Evolutionary conservation across 1,140 invertebrate species (phyloP), one percentile per base, ranked within the genome.

Genomic region (Cardiocondyla obscurior): DNA sequence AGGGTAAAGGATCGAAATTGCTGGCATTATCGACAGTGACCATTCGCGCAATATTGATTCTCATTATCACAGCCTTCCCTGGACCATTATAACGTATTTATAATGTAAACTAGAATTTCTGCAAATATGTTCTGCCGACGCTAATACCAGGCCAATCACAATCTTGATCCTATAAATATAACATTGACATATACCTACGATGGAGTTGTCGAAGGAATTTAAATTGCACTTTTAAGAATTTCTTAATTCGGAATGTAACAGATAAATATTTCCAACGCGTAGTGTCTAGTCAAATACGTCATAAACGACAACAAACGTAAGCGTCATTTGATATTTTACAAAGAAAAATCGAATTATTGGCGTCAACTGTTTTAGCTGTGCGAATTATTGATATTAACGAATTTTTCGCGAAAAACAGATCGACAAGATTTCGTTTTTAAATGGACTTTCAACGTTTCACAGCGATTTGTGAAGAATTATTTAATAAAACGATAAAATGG

Each of bases 1-100:
- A 79, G 74, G 74, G 74, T 79, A 79, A 46, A 79, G 49, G 49
- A 79, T 79, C 62, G 74, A 69, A 67, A 69, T 79, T 67, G 74
- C 62, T 79, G 46, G 74, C 74, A 67, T 51, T 49, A 79, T 65
- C 44, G 62, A 69, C 46, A 79, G 62, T 33, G 16, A 77, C 30
- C 39, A 42, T 69, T 79, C 39, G 64, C 25, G 62, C 74, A 79
- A 55, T 79, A 79, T 36, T 51, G 74, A 77, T 77, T 77, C 46
- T 79, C 74, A 49, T 79, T 25, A 69, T 55, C 74, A 42, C 30
- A 79, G 46, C 74, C 62, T 79, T 79, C 46, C 74, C 46, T 53
- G 62, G 46, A 67, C 62, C 58, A 64, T 64, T 39, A 42, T 36
- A 33, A 36, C 49, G 19, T 30, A 36, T 36, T 39, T 46, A 30